These are phyloP conservation scores for Dryococelus australis DNA, from an alignment of 2,888 invertebrate genomes.

Conservation along the genomic window DNA sequence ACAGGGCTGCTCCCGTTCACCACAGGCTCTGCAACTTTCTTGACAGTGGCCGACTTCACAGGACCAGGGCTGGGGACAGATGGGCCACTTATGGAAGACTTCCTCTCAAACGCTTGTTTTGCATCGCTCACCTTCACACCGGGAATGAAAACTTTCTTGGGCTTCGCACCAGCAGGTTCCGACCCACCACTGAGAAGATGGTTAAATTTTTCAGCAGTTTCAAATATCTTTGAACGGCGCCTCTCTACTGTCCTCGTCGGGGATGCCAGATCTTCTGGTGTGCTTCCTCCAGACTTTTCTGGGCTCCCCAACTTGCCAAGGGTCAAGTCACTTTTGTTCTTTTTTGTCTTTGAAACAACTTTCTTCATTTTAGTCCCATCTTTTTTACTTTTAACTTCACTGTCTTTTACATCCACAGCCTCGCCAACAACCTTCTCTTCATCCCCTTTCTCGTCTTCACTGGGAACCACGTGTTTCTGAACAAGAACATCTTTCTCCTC, in stretches of 20 bases:
- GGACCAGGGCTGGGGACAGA: constrained; percentile 28
- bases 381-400: background rate
- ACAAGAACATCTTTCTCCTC: constrained; percentile 45
- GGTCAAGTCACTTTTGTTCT: constrained; percentile 35
- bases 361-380: constrained; percentile 49
- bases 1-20: background rate
- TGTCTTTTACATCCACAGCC: background rate
- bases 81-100: constrained; percentile 40
- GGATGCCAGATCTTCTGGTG: constrained; percentile 49
- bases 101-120: constrained; percentile 85
- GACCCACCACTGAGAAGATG: constrained; percentile 58
- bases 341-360: constrained; percentile 32
- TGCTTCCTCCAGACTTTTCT: constrained; percentile 33
- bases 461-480: constrained; percentile 32
- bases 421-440: background rate
- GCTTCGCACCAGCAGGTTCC: constrained; percentile 63
- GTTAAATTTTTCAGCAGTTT: constrained; percentile 74
- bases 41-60: constrained; percentile 19
- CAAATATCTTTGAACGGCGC: constrained; percentile 72
- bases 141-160: constrained; percentile 82
- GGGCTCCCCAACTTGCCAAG: constrained; percentile 31
- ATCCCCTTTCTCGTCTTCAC: background rate
- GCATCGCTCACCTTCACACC: constrained; percentile 85
- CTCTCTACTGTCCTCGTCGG: constrained; percentile 63
- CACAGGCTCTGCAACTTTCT: constrained; percentile 26